These are phyloP conservation scores for Palloptera scutellata DNA, from an alignment of 2,888 invertebrate genomes.

Conservation along the genomic window DNA sequence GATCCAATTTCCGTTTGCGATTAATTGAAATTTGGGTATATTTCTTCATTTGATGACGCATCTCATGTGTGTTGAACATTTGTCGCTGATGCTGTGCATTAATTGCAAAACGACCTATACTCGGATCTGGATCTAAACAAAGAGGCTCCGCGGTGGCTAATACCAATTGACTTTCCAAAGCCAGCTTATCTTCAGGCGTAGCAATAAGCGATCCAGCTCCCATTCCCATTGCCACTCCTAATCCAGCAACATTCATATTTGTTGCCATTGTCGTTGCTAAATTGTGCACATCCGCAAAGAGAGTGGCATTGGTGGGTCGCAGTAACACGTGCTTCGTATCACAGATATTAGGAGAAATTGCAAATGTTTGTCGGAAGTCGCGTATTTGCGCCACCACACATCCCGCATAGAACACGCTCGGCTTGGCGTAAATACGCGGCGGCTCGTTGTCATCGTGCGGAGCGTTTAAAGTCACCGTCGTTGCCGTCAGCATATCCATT, in stretches of 20 bases:
- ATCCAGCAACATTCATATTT: conserved; percentile 29
- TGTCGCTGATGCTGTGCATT: conserved; percentile 78
- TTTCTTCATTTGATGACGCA: conserved; percentile 78
- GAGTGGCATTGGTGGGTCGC: conserved; percentile 85
- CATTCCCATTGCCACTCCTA: conserved; percentile 23
- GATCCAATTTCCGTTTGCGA: conserved; percentile 86
- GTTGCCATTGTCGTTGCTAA: conserved; percentile 50
- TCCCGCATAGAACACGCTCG: conserved; percentile 88
- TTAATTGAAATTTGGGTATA: conserved; percentile 84
- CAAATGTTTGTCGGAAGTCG: conserved; percentile 85
- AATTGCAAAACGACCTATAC: conserved; percentile 79
- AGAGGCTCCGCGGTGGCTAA: conserved; percentile 86
- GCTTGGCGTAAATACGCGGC: conserved; percentile 60
- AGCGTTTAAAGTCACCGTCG: conserved; percentile 66
- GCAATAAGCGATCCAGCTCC: conserved; percentile 28
- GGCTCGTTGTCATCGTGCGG: conserved; percentile 52
- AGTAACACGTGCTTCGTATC: conserved; percentile 88
- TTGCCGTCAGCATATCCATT: conserved; percentile 82
- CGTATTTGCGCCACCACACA: conserved; percentile 91
- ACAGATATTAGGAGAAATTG: conserved; percentile 74
- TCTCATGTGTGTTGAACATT: conserved; percentile 76
- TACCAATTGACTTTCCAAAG: conserved; percentile 81
- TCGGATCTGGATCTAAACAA: conserved; percentile 88
- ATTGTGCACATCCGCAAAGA: conserved; percentile 65
- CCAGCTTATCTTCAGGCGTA: conserved; percentile 57